Conservation (phyloP, 2,888 invertebrate genomes). For the Xestia rhomboidea region DNA sequence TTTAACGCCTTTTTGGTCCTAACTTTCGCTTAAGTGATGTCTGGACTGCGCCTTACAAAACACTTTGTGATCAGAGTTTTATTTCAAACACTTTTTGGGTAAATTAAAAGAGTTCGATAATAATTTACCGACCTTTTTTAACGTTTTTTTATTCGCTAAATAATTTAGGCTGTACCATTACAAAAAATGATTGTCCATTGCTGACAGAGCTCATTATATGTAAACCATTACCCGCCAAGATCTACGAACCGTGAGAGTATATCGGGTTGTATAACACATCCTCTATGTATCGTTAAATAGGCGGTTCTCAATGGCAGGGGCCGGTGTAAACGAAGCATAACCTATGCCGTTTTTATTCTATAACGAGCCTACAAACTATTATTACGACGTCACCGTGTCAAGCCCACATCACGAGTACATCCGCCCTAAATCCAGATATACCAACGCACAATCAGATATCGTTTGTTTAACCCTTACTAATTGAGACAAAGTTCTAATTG, state of each 20-base stretch:
- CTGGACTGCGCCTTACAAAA: constrained; percentile 25
- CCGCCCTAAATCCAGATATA: constrained; percentile 85
- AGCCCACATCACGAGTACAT: constrained; percentile 87
- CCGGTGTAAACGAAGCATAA: constrained; percentile 84
- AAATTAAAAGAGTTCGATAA: constrained; percentile 8
- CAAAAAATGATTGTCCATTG: constrained; percentile 35
- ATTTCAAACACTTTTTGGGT: neutral
- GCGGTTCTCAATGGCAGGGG: constrained; percentile 81
- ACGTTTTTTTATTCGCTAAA: neutral
- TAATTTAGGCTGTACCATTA: neutral
- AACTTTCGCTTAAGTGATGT: constrained; percentile 37
- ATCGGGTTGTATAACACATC: constrained; percentile 66
- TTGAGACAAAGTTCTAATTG: constrained; percentile 76
- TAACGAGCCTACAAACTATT: constrained; percentile 87
- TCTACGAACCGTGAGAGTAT: constrained; percentile 75
- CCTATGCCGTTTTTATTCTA: constrained; percentile 87
- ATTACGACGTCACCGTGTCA: constrained; percentile 89
- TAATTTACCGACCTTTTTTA: neutral
- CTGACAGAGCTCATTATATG: constrained; percentile 54
- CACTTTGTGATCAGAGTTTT: constrained; percentile 5
- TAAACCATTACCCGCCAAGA: constrained; percentile 57
- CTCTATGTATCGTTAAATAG: constrained; percentile 79
- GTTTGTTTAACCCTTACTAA: constrained; percentile 75
- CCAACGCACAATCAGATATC: constrained; percentile 82
- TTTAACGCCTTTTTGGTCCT: constrained; percentile 41